Percentiles rank a stretch among this genome's conserved stretches.
Conservation (phyloP, 2,113 vertebrate species). For the Gasterosteus nipponicus region DNA sequence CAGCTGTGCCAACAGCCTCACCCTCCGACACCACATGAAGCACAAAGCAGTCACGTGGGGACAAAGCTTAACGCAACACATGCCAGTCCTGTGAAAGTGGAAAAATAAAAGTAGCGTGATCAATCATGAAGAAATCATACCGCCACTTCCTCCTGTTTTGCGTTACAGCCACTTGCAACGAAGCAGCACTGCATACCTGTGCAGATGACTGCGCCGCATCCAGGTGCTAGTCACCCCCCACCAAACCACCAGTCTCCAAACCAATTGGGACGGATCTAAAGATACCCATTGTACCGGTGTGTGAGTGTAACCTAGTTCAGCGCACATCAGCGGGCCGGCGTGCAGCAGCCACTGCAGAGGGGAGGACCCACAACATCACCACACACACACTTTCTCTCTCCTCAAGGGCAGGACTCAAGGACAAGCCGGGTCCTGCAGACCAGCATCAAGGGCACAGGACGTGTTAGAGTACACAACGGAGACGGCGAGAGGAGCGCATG, state of each 20-base stretch:
- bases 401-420: conserved; percentile 74
- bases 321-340: conserved; percentile 67
- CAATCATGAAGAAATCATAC: too few relatives aligned
- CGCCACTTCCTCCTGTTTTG: too few relatives aligned
- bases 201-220: conserved; percentile 17
- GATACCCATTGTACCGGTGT: conserved; percentile 41
- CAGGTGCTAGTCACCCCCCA: conserved; percentile 28
- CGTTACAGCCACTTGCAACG: background rate
- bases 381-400: conserved; percentile 16
- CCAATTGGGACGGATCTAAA: conserved; percentile 51
- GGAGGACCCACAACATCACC: conserved; percentile 64
- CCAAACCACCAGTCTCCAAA: conserved; percentile 8
- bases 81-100: background rate
- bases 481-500: background rate
- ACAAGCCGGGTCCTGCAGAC: conserved; percentile 31
- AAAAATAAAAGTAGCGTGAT: too few relatives aligned
- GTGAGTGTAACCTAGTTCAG: conserved; percentile 60
- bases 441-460: conserved; percentile 34
- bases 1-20: background rate
- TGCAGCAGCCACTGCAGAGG: conserved; percentile 77
- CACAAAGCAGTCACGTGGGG: background rate
- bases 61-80: background rate
- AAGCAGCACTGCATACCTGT: conserved; percentile 22
- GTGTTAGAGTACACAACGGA: background rate
- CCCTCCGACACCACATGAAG: background rate